These are phyloP conservation scores for Villa cingulata DNA, from an alignment of 2,888 invertebrate species.

Conservation along the genomic window DNA sequence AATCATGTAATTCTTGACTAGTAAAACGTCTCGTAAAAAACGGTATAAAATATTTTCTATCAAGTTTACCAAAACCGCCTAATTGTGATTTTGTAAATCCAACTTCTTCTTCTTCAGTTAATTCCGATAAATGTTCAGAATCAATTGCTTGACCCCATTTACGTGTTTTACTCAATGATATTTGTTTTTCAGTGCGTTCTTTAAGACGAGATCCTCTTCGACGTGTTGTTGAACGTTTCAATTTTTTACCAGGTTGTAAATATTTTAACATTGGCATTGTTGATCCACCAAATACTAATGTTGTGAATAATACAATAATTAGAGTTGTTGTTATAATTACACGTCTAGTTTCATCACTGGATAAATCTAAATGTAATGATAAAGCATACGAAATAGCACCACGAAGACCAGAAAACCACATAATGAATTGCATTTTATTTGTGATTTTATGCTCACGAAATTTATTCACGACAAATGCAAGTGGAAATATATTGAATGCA, in stretches of 20 bases:
- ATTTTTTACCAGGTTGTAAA: slow-evolving; percentile 44
- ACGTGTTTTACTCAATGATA: slow-evolving; percentile 91
- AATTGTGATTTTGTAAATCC: slow-evolving; percentile 62
- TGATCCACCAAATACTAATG: slow-evolving; percentile 88
- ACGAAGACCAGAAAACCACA: slow-evolving; percentile 96
- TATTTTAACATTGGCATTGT: slow-evolving; percentile 96
- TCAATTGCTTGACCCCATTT: slow-evolving; percentile 96
- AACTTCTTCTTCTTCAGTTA: slow-evolving; percentile 86
- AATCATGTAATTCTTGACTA: slow-evolving; percentile 90
- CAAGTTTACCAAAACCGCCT: slow-evolving; percentile 80
- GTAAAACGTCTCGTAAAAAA: slow-evolving; percentile 94
- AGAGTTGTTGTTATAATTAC: slow-evolving; percentile 96
- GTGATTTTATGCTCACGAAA: slow-evolving; percentile 97
- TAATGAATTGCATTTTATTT: slow-evolving; percentile 96
- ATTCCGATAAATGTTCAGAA: slow-evolving; percentile 83
- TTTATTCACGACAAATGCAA: slow-evolving; percentile 84
- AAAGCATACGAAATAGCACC: slow-evolving; percentile 98
- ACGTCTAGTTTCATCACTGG: slow-evolving; percentile 77
- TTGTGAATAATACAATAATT: slow-evolving; percentile 94
- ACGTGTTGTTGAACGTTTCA: slow-evolving; percentile 20
- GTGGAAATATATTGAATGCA: slow-evolving; percentile 92
- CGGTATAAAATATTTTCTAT: slow-evolving; percentile 87
- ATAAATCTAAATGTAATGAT: slow-evolving; percentile 86
- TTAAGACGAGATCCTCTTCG: slow-evolving; percentile 34
- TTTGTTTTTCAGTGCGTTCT: slow-evolving; percentile 60